Evolutionary conservation across 1,140 invertebrate genomes (phyloP).

Genomic region (Acromyrmex heyeri): DNA sequence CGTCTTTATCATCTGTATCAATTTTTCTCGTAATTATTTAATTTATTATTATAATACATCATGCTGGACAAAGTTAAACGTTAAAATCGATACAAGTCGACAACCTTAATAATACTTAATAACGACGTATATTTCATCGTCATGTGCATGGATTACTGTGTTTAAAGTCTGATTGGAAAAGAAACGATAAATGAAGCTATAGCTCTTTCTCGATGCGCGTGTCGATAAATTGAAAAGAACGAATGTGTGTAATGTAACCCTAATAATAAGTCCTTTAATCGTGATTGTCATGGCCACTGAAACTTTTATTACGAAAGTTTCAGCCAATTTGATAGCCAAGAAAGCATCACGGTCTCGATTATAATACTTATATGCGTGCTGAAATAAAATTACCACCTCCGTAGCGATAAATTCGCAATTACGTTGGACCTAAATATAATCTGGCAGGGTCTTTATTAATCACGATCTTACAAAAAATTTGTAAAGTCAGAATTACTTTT

Average conservation of each 20-base stretch:
- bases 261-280: constrained; percentile 42
- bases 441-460: background rate
- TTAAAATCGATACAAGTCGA: background rate
- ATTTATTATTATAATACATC: background rate
- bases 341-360: background rate
- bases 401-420: constrained; percentile 12
- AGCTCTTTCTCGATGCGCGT: background rate
- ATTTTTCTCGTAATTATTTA: background rate
- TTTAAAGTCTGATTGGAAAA: constrained; percentile 27
- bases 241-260: constrained; percentile 11
- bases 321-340: background rate
- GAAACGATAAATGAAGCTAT: constrained; percentile 14
- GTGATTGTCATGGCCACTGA: constrained; percentile 38
- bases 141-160: background rate
- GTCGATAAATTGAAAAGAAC: constrained; percentile 59
- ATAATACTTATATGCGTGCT: background rate
- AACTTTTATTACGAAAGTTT: constrained; percentile 72
- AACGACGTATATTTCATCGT: background rate
- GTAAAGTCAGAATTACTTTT: constrained; percentile 25
- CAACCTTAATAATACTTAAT: background rate
- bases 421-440: background rate
- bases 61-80: background rate
- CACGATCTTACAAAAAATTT: constrained; percentile 18
- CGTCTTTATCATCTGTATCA: background rate
- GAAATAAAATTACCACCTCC: constrained; percentile 36